Conservation (phyloP, 2,113 vertebrate genomes). For the Lonchura striata region DNA sequence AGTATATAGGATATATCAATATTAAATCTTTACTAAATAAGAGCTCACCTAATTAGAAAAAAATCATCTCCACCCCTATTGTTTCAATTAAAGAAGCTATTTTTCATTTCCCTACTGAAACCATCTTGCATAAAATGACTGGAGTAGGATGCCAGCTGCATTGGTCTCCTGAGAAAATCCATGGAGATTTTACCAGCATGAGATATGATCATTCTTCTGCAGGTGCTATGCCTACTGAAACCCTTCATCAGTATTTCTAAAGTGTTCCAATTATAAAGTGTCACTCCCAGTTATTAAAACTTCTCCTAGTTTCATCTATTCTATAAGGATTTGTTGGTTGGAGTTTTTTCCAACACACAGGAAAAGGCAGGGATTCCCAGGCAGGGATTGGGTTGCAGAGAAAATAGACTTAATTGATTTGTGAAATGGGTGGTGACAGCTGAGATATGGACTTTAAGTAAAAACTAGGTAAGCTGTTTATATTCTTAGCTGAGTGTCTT, state of each 20-base stretch:
- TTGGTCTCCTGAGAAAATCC: slow-evolving; percentile 4
- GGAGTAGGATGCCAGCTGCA: background rate
- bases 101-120: slow-evolving; percentile 30
- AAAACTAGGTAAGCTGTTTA: background rate
- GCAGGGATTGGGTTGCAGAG: background rate
- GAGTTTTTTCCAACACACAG: background rate
- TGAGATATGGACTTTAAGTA: background rate
- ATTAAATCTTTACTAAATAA: background rate
- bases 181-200: background rate
- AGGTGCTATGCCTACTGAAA: background rate
- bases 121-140: background rate
- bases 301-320: background rate
- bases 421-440: background rate
- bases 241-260: background rate
- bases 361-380: background rate
- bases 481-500: background rate
- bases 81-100: background rate
- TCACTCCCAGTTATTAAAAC: background rate
- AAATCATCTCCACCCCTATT: background rate
- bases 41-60: background rate
- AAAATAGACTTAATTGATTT: background rate
- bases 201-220: background rate
- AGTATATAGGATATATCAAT: background rate
- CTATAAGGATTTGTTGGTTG: background rate
- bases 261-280: background rate